Percentiles rank a stretch among this genome's conserved stretches.
phyloP scores from a whole-genome alignment of 1,140 invertebrate genomes.

The Microvelia longipes region DNA sequence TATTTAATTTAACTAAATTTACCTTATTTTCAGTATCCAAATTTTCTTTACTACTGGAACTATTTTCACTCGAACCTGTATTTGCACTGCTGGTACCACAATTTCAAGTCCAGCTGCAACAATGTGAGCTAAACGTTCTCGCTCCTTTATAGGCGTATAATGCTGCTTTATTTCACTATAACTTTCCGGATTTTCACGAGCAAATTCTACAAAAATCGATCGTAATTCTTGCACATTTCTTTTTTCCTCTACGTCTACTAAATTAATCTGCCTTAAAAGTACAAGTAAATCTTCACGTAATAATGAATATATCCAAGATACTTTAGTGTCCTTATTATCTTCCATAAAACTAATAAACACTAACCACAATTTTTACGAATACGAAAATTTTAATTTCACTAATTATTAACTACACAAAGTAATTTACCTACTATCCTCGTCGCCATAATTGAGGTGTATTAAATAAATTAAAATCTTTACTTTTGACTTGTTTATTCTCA shows the following conservation, averaged over 20 bases:
- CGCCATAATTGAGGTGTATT: background rate
- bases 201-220: background rate
- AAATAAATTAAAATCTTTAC: too few relatives aligned
- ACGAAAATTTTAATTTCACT: too few relatives aligned
- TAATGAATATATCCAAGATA: background rate
- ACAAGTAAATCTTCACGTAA: background rate
- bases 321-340: background rate
- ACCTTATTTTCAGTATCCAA: too few relatives aligned
- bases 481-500: too few relatives aligned
- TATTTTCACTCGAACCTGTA: too few relatives aligned
- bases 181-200: background rate
- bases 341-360: background rate
- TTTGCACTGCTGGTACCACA: too few relatives aligned
- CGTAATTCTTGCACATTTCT: background rate
- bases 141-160: background rate
- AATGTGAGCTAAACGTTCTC: background rate
- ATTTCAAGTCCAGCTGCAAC: background rate
- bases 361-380: too few relatives aligned
- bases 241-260: background rate
- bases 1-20: too few relatives aligned
- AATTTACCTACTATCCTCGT: background rate
- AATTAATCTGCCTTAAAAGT: background rate
- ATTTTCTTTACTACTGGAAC: too few relatives aligned
- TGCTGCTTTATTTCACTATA: background rate
- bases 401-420: background rate